Percentiles rank a stretch among this genome's conserved stretches.
Conservation (phyloP, 2,888 invertebrate genomes). For the Eristalis intricaria region DNA sequence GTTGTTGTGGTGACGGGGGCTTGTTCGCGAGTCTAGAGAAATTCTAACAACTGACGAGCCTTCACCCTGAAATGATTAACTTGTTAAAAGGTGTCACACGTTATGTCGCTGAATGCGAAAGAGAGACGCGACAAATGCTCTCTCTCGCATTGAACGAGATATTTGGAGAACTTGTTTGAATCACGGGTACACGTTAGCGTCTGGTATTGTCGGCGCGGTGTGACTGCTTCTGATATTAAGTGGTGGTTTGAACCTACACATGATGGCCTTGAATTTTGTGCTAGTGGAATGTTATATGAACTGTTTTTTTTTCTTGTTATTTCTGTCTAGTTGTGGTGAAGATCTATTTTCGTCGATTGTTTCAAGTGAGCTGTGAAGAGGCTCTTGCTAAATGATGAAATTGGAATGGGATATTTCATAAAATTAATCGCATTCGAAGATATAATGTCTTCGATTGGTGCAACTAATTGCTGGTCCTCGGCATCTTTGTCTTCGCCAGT, state of each 20-base stretch:
- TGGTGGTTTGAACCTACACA: conserved; percentile 7
- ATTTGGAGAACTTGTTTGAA: conserved; percentile 11
- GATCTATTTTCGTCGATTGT: not conserved
- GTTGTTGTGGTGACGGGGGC: not conserved
- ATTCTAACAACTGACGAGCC: conserved; percentile 12
- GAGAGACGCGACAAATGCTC: not conserved
- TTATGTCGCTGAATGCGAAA: not conserved
- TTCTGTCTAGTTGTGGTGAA: not conserved
- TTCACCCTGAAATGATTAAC: not conserved
- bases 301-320: not conserved
- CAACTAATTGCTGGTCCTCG: no score
- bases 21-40: not conserved
- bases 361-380: not conserved
- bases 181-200: not conserved
- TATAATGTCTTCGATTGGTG: no score
- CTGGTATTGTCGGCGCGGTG: not conserved
- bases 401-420: not conserved
- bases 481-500: no score
- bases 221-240: not conserved
- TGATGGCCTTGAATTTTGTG: conserved; percentile 7
- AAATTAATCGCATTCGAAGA: not conserved
- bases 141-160: not conserved
- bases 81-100: not conserved
- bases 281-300: conserved; percentile 1
- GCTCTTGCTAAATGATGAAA: not conserved